Conservation (phyloP, 1,140 invertebrate genomes). For the Armadillidium nasatum region DNA sequence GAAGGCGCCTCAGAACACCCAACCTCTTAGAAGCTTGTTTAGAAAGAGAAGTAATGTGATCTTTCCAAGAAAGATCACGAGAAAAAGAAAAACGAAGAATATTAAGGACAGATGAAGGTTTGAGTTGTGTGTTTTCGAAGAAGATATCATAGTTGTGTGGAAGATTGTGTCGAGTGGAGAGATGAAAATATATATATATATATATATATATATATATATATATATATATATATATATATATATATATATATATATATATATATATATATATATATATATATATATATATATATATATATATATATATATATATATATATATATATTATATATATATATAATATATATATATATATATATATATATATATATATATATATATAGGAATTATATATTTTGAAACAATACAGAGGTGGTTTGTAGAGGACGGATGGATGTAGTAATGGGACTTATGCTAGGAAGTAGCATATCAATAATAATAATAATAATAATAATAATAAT, state of each 20-base stretch:
- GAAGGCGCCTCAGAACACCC: too few relatives aligned
- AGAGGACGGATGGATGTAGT: not conserved
- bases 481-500: too few relatives aligned
- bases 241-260: constrained; percentile 8
- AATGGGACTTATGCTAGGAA: too few relatives aligned
- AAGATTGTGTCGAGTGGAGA: too few relatives aligned
- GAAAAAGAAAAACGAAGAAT: too few relatives aligned
- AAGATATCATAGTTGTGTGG: not conserved
- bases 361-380: constrained; percentile 23
- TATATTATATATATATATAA: not conserved
- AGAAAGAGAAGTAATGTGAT: too few relatives aligned
- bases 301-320: constrained; percentile 11
- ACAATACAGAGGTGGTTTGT: not conserved
- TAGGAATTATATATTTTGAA: too few relatives aligned
- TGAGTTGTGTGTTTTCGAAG: too few relatives aligned
- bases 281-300: constrained; percentile 15
- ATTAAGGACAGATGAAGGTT: too few relatives aligned
- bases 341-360: constrained; percentile 18
- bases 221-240: constrained; percentile 11
- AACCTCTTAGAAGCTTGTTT: too few relatives aligned
- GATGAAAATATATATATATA: constrained; percentile 9
- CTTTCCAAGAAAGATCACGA: too few relatives aligned
- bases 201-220: constrained; percentile 15
- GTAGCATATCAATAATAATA: too few relatives aligned
- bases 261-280: constrained; percentile 15